Evolutionary conservation across 2,888 invertebrate species (phyloP), one percentile per base, ranked within the genome.

Genomic region (Perizoma flavofasciatum): DNA sequence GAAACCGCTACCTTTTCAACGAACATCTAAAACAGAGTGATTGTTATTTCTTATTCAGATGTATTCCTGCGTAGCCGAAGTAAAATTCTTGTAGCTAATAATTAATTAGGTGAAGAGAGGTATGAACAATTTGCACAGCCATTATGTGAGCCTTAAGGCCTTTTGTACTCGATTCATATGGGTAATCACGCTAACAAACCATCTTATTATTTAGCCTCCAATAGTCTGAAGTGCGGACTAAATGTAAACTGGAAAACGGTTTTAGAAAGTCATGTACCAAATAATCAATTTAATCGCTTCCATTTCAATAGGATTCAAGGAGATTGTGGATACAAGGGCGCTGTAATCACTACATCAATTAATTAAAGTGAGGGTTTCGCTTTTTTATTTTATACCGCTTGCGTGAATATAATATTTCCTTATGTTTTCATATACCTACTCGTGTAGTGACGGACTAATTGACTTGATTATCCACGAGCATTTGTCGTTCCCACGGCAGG

Each of bases 81-180:
- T 61, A 64, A 41, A 59, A 68, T 51, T 61, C 61, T 68, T 65
- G 66, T 68, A 69, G 64, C 66, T 71, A 72, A 65, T 71, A 70
- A 72, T 75, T 74, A 73, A 75, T 73, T 71, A 72, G 63, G 71
- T 68, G 69, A 72, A 71, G 71, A 72, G 66, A 71, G 70, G 70
- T 70, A 73, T 58, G 61, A 69, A 68, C 68, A 68, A 71, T 75
- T 76, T 69, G 65, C 66, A 65, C 67, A 65, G 65, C 65, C 65
- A 73, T 74, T 73, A 66, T 68, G 59, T 63, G 69, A 70, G 63
- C 62, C 67, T 51, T 54, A 53, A 57, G 66, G 60, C 22, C 69
- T 70, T 75, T 70, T 71, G 56, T 67, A 53, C 55, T 57, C 61
- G 65, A 61, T 61, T 67, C 64, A 62, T 68, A 63, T 61, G 58